Conservation (phyloP, 2,113 vertebrate species). For the Natator depressus region DNA sequence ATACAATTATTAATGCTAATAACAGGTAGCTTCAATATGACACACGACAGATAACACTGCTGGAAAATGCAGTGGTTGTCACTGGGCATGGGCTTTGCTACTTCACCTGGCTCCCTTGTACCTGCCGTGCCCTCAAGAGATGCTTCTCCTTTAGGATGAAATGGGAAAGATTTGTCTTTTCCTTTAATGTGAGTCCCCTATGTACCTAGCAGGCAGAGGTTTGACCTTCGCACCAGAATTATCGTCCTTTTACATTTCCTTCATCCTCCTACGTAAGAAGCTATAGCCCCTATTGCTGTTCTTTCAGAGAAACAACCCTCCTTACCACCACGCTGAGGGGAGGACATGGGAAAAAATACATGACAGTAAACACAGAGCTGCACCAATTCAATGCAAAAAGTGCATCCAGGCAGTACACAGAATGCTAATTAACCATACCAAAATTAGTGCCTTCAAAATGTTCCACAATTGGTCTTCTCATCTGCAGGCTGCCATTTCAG, state of each 20-base stretch:
- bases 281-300: neutral
- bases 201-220: constrained; percentile 15
- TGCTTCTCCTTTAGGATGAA: neutral
- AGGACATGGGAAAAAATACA: neutral
- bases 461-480: neutral
- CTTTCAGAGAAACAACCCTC: neutral
- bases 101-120: neutral
- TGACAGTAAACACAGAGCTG: constrained; percentile 13
- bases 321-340: neutral
- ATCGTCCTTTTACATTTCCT: neutral
- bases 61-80: neutral
- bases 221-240: neutral
- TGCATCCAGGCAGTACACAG: neutral
- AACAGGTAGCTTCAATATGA: neutral
- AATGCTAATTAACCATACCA: neutral
- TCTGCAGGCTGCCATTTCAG: neutral
- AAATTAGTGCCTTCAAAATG: neutral
- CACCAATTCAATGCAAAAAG: neutral
- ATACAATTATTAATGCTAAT: neutral
- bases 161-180: neutral
- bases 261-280: constrained; percentile 11
- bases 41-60: neutral
- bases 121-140: constrained; percentile 6
- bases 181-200: neutral
- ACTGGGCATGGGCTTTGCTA: neutral